Base-by-base conservation (phyloP, 2,113 vertebrate species). In the Pao palembangensis region DNA sequence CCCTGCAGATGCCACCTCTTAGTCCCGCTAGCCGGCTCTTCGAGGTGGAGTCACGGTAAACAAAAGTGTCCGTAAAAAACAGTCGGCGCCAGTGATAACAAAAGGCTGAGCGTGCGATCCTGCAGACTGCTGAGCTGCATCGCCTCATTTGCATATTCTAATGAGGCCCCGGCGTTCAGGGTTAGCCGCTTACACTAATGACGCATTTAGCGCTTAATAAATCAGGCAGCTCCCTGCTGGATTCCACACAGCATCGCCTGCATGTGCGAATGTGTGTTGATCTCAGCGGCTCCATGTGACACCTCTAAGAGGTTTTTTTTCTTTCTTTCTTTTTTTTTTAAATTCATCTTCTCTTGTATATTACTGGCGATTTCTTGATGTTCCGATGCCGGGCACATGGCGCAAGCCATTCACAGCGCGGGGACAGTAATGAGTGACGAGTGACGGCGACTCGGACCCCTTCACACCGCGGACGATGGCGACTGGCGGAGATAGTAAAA, bases 181-280 rank as follows among this genome's bases (percentile, higher is more conserved):
- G 85, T 90, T 89, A 90, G 85, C 86, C 78, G 86, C 82, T 81
- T 80, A 75, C 78, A 76, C 86, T 91, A 91, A 91, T 90, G 91
- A 88, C 51, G 84, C 88, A 56, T 88, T 91, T 88, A 89, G 88
- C 80, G 76, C 54, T 74, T 88, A 87, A 90, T 91, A 87, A 90
- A 88, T 91, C 87, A 86, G 85, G 85, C 86, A 85, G 84, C 71
- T 87, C 75, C 68, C 78, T 55, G 80, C 82, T 69, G 78, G 75
- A 81, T 81, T 79, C 60, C 57, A 58, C 61, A 73, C 73, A 83
- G 52, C 63, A 55, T 49, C 20, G 23, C 17, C 2, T 2, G 25
- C 31, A 17, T 18, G 51, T 54, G 52, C 17, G 20, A 47, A 41
- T 20, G 59, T 8, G 58, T 8, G 20, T 18, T 38, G 19, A 8